A percentile compares a stretch with the other conserved stretches of the same genome.
Conservation (phyloP, 2,797 vertebrate species). For the Paramormyrops hopkinsi region DNA sequence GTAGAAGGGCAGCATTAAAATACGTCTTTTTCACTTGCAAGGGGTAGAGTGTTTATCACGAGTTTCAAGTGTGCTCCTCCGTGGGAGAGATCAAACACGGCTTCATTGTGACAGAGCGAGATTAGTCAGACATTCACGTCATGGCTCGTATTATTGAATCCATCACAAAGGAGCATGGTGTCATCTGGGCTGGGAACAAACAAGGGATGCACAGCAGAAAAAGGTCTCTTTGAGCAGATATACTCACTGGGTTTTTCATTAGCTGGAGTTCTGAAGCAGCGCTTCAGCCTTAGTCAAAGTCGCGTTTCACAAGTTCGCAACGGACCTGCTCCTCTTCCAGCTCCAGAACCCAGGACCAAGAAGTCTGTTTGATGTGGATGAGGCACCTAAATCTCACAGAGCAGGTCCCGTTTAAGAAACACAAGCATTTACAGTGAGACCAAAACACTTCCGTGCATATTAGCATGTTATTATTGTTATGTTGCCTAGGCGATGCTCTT, state of each 20-base stretch:
- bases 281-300: neutral
- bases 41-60: neutral
- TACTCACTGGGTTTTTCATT: neutral
- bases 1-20: neutral
- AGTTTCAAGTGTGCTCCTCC: neutral
- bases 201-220: neutral
- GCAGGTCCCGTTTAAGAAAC: neutral
- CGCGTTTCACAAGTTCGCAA: neutral
- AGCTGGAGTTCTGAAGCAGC: neutral
- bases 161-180: neutral
- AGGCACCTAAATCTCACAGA: neutral
- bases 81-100: neutral
- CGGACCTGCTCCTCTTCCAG: neutral
- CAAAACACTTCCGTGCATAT: neutral
- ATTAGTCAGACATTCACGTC: conserved; percentile 4
- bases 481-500: neutral
- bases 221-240: neutral
- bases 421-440: neutral
- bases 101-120: neutral
- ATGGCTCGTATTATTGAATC: neutral
- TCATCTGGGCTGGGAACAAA: neutral
- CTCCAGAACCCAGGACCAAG: neutral
- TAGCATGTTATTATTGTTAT: neutral
- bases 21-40: neutral
- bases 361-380: neutral